A percentile compares a stretch with the other conserved stretches of the same genome.
Conservation (phyloP, 1,140 invertebrate genomes). For the Brachionus calyciflorus region DNA sequence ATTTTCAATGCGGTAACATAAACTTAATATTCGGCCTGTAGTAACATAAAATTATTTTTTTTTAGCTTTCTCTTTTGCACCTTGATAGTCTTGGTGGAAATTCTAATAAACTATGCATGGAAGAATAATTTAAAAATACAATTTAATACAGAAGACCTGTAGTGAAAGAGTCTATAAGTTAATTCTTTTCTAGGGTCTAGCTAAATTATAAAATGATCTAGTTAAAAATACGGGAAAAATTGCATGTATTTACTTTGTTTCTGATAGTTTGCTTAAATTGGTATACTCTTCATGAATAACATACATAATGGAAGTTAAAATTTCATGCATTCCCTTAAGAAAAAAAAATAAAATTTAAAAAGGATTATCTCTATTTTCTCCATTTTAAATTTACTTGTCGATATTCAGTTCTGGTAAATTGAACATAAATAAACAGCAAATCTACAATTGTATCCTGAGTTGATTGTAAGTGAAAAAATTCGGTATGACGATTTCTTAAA, state of each 20-base stretch:
- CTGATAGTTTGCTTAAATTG: background rate
- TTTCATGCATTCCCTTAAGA: conserved; percentile 43
- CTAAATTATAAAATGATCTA: background rate
- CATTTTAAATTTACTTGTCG: conserved; percentile 19
- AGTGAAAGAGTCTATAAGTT: no score
- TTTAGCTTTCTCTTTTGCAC: no score
- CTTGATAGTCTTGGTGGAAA: no score
- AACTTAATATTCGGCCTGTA: no score
- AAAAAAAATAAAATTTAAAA: background rate
- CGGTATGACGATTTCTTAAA: conserved; percentile 23
- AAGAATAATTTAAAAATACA: no score
- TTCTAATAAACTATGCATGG: no score
- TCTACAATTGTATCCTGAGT: conserved; percentile 8
- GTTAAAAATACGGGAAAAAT: no score
- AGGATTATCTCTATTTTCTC: background rate
- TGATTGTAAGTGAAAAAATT: conserved; percentile 6
- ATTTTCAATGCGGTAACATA: no score
- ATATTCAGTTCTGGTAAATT: conserved; percentile 40
- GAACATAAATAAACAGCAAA: conserved; percentile 41
- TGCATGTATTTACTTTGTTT: conserved; percentile 28
- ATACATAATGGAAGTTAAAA: conserved; percentile 16
- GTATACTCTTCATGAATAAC: conserved; percentile 40
- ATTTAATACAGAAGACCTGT: no score
- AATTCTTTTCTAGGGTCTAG: no score
- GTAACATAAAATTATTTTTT: no score